Percentiles rank a stretch among this genome's conserved stretches.
Conservation (phyloP, 2,797 vertebrate species). For the Xenentodon cancila region DNA sequence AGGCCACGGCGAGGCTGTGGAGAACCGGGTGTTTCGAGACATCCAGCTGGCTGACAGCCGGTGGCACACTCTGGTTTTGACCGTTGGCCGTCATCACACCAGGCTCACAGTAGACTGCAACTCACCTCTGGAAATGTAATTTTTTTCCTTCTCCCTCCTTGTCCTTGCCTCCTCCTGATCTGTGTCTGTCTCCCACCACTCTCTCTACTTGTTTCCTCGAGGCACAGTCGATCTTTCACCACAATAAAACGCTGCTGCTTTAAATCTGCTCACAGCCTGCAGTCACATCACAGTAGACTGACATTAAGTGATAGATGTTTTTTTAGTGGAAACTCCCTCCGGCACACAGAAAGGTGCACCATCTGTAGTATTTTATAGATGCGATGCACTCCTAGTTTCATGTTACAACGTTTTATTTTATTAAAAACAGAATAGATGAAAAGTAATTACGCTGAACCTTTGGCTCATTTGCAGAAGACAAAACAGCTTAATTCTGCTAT, state of each 20-base stretch:
- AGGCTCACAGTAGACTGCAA: slow-evolving; percentile 89
- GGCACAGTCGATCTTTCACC: slow-evolving; percentile 65
- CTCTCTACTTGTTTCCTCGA: slow-evolving; percentile 49
- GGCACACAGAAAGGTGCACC: slow-evolving; percentile 39
- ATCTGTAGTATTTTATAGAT: slow-evolving; percentile 31
- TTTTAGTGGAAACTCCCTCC: slow-evolving; percentile 72
- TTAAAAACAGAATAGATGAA: slow-evolving; percentile 16
- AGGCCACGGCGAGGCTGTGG: slow-evolving; percentile 76
- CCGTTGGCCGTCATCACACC: slow-evolving; percentile 77
- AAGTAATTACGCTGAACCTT: slow-evolving; percentile 12
- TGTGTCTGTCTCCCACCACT: slow-evolving; percentile 24
- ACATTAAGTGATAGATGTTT: slow-evolving; percentile 73
- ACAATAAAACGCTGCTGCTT: slow-evolving; percentile 58
- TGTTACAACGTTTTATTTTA: slow-evolving; percentile 14
- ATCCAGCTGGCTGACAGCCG: slow-evolving; percentile 78
- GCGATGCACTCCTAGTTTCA: slow-evolving; percentile 22
- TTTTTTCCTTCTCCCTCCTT: slow-evolving; percentile 22
- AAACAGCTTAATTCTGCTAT: slow-evolving; percentile 32
- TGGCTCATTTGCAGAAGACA: slow-evolving; percentile 37
- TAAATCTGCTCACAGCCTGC: slow-evolving; percentile 57
- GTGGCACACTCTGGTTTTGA: slow-evolving; percentile 92
- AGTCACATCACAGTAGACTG: slow-evolving; percentile 59
- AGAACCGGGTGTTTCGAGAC: slow-evolving; percentile 82
- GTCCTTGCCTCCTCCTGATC: background rate
- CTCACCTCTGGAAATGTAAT: slow-evolving; percentile 87